A percentile compares a stretch with the other conserved stretches of the same genome.
Conservation (phyloP, 2,888 invertebrate genomes). For the Leptinotarsa peninsularis region DNA sequence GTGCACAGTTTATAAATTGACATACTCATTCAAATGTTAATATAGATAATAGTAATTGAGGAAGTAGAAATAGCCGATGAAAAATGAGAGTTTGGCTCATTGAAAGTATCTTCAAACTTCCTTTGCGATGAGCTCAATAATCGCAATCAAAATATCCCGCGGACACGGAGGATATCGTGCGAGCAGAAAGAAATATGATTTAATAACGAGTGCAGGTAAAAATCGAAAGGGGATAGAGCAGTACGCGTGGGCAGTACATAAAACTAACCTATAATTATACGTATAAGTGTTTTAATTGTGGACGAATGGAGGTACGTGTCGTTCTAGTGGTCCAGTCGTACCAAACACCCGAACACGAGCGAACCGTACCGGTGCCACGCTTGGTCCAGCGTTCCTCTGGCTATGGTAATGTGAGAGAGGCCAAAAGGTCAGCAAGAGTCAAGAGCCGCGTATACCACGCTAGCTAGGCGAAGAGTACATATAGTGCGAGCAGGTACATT, state of each 20-base stretch:
- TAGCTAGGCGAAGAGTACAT: conserved; percentile 61
- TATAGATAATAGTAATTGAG: no score
- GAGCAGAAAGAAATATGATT: conserved; percentile 51
- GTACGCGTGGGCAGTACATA: conserved; percentile 64
- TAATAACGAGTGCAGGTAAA: conserved; percentile 56
- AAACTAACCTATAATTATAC: conserved; percentile 65
- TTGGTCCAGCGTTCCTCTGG: conserved; percentile 60
- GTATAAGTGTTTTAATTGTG: conserved; percentile 67
- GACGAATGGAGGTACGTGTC: conserved; percentile 63
- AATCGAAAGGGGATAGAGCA: conserved; percentile 55
- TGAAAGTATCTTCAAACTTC: no score
- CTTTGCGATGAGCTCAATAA: not conserved
- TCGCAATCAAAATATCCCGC: not conserved
- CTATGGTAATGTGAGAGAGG: conserved; percentile 67
- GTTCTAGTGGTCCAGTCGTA: conserved; percentile 56
- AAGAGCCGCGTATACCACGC: conserved; percentile 63
- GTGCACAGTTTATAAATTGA: no score
- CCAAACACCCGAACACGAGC: conserved; percentile 39
- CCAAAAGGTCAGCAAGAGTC: conserved; percentile 65
- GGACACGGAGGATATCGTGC: conserved; percentile 9
- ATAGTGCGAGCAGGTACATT: conserved; percentile 53
- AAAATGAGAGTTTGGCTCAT: no score
- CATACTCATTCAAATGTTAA: no score
- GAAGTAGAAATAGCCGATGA: no score
- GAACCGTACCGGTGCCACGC: conserved; percentile 52